Evolutionary conservation across 2,797 vertebrate species (phyloP).

Genomic region (Synanceia verrucosa): DNA sequence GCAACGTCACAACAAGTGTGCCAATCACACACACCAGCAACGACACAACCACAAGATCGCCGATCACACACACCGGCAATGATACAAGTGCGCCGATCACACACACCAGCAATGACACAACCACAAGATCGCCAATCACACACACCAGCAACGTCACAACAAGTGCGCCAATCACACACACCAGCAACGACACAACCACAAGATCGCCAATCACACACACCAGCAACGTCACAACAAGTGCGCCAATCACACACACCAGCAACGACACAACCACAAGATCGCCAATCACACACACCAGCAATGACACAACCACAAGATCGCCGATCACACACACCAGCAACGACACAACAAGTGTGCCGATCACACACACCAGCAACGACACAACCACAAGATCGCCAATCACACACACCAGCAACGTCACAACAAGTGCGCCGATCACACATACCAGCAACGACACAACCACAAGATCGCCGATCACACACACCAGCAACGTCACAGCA

Average conservation of each 20-base stretch:
- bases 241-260: not conserved
- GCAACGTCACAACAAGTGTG: not conserved
- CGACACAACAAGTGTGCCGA: not conserved
- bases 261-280: no score
- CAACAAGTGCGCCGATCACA: not conserved
- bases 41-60: not conserved
- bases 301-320: no score
- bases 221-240: not conserved
- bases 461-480: not conserved
- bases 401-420: not conserved
- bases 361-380: not conserved
- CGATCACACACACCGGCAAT: not conserved
- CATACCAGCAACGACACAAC: not conserved
- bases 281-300: no score
- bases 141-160: no score
- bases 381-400: not conserved
- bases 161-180: not conserved
- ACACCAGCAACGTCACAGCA: not conserved
- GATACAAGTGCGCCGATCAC: not conserved
- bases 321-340: not conserved
- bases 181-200: not conserved
- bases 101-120: not conserved
- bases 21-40: no score
- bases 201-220: not conserved
- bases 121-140: no score